phyloP scores from a whole-genome alignment of 2,797 vertebrate species.

The Fratercula arctica region DNA sequence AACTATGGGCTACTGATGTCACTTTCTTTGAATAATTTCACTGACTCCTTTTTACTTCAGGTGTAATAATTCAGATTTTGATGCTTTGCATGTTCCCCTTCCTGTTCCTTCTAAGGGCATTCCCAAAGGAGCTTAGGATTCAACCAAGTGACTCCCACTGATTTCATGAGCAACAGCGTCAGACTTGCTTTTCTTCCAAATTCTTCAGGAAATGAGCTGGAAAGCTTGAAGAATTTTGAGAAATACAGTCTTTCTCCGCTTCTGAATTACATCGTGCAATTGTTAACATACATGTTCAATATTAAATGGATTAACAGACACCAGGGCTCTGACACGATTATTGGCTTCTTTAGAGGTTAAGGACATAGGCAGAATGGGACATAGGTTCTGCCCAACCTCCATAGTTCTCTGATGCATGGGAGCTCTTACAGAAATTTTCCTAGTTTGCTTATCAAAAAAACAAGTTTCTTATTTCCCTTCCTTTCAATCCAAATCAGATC shows the following conservation, averaged over 20 bases:
- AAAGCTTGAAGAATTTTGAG: background rate
- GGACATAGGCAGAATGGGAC: background rate
- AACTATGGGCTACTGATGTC: background rate
- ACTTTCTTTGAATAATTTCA: background rate
- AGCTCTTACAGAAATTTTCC: background rate
- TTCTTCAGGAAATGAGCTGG: background rate
- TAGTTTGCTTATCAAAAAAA: background rate
- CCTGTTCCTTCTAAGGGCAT: background rate
- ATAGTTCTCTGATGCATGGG: background rate
- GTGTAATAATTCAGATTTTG: background rate
- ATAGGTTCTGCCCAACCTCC: background rate
- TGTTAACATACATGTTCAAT: background rate
- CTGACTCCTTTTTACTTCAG: background rate
- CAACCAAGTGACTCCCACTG: background rate
- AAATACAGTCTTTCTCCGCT: background rate
- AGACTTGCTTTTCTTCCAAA: background rate
- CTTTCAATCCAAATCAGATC: background rate
- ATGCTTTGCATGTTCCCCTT: background rate
- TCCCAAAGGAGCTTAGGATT: background rate
- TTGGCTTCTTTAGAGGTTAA: background rate
- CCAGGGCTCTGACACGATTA: rapidly evolving
- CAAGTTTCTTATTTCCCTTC: background rate
- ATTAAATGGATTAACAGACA: background rate
- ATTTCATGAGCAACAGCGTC: background rate
- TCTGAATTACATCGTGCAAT: background rate